Conservation (phyloP, 2,797 vertebrate genomes). For the Amphiprion clarkii region DNA sequence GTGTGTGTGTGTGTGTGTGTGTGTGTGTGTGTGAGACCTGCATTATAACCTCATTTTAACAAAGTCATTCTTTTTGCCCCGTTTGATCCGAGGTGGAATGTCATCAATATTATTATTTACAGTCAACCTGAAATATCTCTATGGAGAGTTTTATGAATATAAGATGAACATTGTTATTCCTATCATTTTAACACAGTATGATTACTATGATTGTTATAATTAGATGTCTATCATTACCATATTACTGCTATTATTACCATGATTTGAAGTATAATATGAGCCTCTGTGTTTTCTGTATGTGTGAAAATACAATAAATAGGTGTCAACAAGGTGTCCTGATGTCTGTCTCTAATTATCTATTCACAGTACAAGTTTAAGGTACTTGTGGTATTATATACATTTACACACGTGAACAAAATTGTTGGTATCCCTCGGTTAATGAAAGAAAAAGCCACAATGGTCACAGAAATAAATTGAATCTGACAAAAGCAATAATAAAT, state of each 20-base stretch:
- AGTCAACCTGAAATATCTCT: conserved; percentile 66
- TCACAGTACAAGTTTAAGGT: not conserved
- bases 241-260: conserved; percentile 75
- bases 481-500: too few species aligned
- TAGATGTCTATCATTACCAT: conserved; percentile 71
- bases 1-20: conserved; percentile 6
- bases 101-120: conserved; percentile 71
- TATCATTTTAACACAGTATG: conserved; percentile 68
- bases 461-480: too few species aligned
- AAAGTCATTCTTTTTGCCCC: conserved; percentile 61
- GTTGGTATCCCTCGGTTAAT: too few species aligned
- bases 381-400: too few species aligned
- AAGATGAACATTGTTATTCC: conserved; percentile 57
- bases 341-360: not conserved
- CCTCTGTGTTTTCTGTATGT: conserved; percentile 88
- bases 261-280: conserved; percentile 75
- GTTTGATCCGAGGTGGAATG: conserved; percentile 57
- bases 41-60: conserved; percentile 59
- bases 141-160: conserved; percentile 63
- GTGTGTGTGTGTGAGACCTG: conserved; percentile 37
- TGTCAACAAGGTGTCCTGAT: conserved; percentile 59
- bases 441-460: too few species aligned
- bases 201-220: conserved; percentile 73
- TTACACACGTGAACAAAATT: too few species aligned
- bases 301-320: conserved; percentile 91